Conservation (phyloP, 2,797 vertebrate genomes). For the Channallabes apus region DNA sequence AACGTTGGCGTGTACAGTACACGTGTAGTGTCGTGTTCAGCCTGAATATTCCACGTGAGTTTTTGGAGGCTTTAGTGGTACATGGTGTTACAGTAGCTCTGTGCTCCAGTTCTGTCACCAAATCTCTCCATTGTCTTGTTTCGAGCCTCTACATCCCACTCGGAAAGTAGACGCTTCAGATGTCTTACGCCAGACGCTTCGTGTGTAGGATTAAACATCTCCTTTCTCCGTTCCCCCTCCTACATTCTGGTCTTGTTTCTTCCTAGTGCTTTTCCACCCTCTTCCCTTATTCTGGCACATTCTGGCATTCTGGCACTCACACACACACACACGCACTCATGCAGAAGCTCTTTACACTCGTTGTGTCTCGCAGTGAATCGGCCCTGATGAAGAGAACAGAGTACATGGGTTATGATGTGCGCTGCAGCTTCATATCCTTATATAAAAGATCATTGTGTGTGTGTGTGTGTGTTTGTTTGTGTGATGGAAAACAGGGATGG, state of each 20-base stretch:
- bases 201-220: constrained; percentile 8
- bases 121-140: background rate
- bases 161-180: background rate
- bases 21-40: too few relatives aligned
- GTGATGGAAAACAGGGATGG: background rate
- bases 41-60: background rate
- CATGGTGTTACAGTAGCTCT: background rate
- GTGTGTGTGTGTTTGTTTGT: background rate
- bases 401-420: background rate
- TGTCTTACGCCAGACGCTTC: background rate
- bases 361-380: background rate
- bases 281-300: background rate
- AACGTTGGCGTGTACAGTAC: background rate
- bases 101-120: background rate
- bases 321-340: too few relatives aligned
- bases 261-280: background rate
- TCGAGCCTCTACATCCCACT: background rate
- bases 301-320: too few relatives aligned
- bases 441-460: background rate
- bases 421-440: background rate
- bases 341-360: too few relatives aligned
- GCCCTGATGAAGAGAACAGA: background rate
- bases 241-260: background rate
- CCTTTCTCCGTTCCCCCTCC: background rate
- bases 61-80: background rate